phyloP scores from a whole-genome alignment of 2,113 vertebrate species.

The Psilopogon haemacephalus region DNA sequence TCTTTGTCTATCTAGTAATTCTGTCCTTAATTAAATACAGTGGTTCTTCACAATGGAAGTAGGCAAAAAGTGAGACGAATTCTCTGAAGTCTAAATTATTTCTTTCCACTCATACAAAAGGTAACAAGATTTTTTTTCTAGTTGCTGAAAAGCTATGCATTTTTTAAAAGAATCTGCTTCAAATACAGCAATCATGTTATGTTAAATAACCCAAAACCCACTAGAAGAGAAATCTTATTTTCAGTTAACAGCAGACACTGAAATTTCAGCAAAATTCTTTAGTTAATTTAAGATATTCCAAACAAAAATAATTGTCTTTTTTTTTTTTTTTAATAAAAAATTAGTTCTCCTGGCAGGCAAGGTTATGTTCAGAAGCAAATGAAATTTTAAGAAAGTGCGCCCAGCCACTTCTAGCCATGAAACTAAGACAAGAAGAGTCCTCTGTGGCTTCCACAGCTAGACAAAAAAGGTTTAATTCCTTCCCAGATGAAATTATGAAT shows the following conservation, averaged over 20 bases:
- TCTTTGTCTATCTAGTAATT: background rate
- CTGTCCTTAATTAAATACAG: background rate
- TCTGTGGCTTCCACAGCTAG: background rate
- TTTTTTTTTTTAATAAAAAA: background rate
- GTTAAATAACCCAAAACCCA: background rate
- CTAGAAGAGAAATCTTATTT: background rate
- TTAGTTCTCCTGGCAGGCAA: no score
- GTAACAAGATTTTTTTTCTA: background rate
- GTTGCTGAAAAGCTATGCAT: background rate
- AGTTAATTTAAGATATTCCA: background rate
- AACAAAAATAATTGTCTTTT: background rate
- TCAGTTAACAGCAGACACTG: background rate
- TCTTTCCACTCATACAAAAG: background rate
- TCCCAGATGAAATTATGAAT: background rate
- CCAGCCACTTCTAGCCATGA: background rate
- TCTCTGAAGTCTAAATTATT: background rate
- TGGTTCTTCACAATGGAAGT: background rate
- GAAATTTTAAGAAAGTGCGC: background rate
- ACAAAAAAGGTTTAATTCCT: background rate
- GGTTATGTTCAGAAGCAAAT: background rate
- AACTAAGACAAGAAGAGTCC: background rate
- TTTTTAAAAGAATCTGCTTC: background rate
- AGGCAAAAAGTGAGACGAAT: background rate
- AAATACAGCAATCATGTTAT: background rate
- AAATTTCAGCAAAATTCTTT: constrained; percentile 18